Percentiles rank a stretch among this genome's conserved stretches.
These are phyloP conservation scores for Colinus virginianus DNA, from an alignment of 2,113 vertebrate genomes.

Conservation along the genomic window DNA sequence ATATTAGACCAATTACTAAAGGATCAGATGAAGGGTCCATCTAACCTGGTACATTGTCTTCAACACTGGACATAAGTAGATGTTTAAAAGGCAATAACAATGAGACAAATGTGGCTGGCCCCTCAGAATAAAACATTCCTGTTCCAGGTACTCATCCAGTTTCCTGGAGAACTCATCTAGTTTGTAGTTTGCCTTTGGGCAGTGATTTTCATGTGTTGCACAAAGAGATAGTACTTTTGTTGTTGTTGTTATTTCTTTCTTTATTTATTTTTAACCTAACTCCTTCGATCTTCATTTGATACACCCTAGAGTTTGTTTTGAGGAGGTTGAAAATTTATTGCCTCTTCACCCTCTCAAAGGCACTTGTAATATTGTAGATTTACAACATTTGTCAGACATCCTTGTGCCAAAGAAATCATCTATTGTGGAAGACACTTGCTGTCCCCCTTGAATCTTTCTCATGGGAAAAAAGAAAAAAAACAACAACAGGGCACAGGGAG, in stretches of 20 bases:
- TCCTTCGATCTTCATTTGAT: neutral
- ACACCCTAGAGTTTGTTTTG: neutral
- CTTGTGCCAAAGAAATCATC: neutral
- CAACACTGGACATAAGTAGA: neutral
- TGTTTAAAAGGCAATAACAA: neutral
- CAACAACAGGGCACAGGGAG: neutral
- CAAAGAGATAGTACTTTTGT: neutral
- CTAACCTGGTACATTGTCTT: neutral
- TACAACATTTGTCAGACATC: neutral
- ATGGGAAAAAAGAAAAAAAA: neutral
- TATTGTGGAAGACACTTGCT: neutral
- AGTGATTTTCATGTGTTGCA: neutral
- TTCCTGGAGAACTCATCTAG: neutral
- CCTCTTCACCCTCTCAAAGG: neutral
- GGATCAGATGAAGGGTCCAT: neutral
- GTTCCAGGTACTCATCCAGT: fast-evolving
- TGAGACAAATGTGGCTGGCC: neutral
- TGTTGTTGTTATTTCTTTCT: neutral
- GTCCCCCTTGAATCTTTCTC: neutral
- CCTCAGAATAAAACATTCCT: neutral
- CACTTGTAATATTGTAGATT: neutral
- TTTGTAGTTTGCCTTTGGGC: neutral
- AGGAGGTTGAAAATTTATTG: neutral
- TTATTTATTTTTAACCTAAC: neutral
- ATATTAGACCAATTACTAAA: neutral